Evolutionary conservation across 2,797 vertebrate genomes (phyloP).

Genomic region (Neoniphon sammara): DNA sequence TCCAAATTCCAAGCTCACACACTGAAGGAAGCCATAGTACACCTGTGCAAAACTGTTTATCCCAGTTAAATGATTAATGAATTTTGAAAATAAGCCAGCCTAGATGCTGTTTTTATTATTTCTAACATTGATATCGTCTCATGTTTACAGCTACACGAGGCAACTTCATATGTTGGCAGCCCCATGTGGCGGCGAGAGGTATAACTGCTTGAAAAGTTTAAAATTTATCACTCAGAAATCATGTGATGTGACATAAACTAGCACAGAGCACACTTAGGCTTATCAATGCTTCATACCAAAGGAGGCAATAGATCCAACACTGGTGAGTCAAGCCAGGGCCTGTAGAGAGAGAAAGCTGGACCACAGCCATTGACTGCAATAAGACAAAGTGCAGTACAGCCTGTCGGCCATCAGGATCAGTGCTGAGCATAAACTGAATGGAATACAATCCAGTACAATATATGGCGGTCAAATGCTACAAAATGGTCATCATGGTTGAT

Average conservation of each 20-base stretch:
- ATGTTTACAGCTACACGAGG: neutral
- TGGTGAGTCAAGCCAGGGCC: too few relatives aligned
- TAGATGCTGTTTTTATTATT: neutral
- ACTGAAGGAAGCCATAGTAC: constrained; percentile 25
- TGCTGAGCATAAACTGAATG: too few relatives aligned
- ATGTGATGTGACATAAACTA: constrained; percentile 21
- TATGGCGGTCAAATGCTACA: too few relatives aligned
- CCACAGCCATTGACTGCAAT: too few relatives aligned
- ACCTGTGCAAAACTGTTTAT: constrained; percentile 46
- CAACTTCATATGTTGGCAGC: constrained; percentile 2
- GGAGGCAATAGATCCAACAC: constrained; percentile 4
- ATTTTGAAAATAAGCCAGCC: constrained; percentile 11
- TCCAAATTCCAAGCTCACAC: constrained; percentile 19
- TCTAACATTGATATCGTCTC: constrained; percentile 2
- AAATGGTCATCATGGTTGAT: too few relatives aligned
- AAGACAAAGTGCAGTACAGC: too few relatives aligned
- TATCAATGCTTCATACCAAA: neutral
- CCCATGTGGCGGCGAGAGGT: neutral
- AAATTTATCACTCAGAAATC: constrained; percentile 16
- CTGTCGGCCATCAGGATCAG: too few relatives aligned
- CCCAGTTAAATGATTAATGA: constrained; percentile 26
- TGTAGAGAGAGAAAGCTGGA: too few relatives aligned
- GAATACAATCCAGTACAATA: too few relatives aligned
- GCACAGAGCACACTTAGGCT: constrained; percentile 12
- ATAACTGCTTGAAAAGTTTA: constrained; percentile 4